Evolutionary conservation across 2,113 vertebrate genomes (phyloP).

Genomic region (Falcunculus frontatus): DNA sequence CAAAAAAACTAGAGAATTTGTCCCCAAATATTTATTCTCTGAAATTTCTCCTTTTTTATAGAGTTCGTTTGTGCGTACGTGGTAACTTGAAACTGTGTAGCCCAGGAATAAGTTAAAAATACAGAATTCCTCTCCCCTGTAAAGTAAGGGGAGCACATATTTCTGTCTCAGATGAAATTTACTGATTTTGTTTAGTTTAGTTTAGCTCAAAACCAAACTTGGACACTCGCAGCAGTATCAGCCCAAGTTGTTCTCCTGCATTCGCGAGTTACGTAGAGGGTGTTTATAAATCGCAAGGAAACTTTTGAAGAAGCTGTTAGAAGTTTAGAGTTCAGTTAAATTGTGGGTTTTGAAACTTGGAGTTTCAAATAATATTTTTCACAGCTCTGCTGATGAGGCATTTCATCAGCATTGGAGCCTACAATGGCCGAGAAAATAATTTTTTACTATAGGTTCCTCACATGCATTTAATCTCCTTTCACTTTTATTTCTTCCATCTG

Average conservation of each 20-base stretch:
- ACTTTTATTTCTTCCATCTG: slow-evolving; percentile 57
- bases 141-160: background rate
- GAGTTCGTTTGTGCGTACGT: accelerated
- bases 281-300: background rate
- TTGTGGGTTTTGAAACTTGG: background rate
- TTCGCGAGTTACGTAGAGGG: accelerated
- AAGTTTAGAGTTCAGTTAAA: background rate
- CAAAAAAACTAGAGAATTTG: background rate
- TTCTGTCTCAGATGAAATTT: background rate
- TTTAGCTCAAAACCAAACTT: background rate
- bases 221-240: background rate
- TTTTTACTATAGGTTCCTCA: background rate
- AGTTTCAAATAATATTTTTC: slow-evolving; percentile 20
- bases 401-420: slow-evolving; percentile 44
- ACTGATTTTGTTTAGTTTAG: background rate
- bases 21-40: background rate
- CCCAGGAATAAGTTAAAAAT: background rate
- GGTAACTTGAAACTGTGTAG: background rate
- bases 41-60: background rate
- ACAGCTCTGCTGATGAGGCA: slow-evolving; percentile 35
- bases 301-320: slow-evolving; percentile 1
- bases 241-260: background rate
- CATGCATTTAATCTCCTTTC: slow-evolving; percentile 23
- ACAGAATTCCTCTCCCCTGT: background rate
- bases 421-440: background rate